Conservation (phyloP, 1,140 invertebrate species). For the Trialeurodes vaporariorum region DNA sequence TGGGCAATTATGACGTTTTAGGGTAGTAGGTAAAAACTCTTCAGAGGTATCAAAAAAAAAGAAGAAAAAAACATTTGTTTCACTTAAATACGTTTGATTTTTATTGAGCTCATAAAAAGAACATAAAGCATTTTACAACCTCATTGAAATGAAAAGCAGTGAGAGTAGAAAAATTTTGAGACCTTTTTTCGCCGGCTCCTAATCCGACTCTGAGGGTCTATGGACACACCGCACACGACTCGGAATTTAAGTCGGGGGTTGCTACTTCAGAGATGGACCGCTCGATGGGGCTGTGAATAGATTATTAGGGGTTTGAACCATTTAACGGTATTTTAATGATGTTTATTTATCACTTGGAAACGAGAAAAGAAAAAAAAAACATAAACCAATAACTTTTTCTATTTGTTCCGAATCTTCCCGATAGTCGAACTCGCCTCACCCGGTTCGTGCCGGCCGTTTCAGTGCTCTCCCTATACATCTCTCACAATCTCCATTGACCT, state of each 20-base stretch:
- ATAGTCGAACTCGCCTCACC: neutral
- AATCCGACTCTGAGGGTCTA: neutral
- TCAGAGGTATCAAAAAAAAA: neutral
- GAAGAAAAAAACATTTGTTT: slow-evolving; percentile 1
- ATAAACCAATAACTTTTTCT: neutral
- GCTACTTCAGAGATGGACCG: neutral
- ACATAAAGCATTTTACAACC: neutral
- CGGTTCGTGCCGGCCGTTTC: no score
- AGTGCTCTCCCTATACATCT: no score
- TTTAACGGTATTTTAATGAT: neutral
- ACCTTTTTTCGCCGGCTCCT: neutral
- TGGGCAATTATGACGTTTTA: neutral
- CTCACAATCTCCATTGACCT: no score
- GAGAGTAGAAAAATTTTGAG: neutral
- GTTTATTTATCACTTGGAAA: neutral
- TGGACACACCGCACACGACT: neutral
- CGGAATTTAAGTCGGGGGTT: neutral
- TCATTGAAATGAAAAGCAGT: neutral
- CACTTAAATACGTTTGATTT: slow-evolving; percentile 1
- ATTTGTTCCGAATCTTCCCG: neutral
- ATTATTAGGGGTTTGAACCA: no score
- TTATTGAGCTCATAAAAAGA: neutral
- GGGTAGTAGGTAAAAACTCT: neutral
- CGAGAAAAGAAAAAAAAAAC: no score
- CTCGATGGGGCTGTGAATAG: neutral